Base-by-base conservation (phyloP, 1,140 invertebrate species). In the Calosoma granatense region DNA sequence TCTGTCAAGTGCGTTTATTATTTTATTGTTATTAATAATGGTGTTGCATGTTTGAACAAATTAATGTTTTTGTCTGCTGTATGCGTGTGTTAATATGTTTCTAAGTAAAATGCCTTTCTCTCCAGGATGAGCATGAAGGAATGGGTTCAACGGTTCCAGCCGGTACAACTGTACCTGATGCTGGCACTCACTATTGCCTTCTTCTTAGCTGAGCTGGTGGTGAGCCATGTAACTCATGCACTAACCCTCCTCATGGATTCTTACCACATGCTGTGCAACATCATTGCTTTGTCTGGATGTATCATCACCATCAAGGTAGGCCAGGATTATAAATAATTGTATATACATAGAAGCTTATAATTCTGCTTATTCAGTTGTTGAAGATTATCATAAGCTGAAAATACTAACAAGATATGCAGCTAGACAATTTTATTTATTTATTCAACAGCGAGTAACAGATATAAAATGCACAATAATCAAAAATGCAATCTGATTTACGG, bases 231-330 rank as follows among this genome's bases (percentile, higher is more conserved):
- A 39, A 90, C 88, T 1, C 87, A 92, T 67, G 86, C 88, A 1
- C 77, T 92, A 22, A 90, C 90, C 0, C 76, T 94, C 1, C 79
- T 92, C 14, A 82, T 91, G 57, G 88, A 90, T 67, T 83, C 88
- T 3, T 92, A 92, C 74, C 88, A 92, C 70, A 87, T 88, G 72
- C 78, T 94, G 2, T 92, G 88, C 70, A 90, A 90, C 65, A 82
- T 88, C 51, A 76, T 89, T 21, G 84, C 85, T 6, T 75, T 90
- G 6, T 67, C 78, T 11, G 85, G 87, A 9, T 85, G 85, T 66
- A 80, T 90, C 26, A 73, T 84, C 17, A 85, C 86, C 9, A 78
- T 87, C 57, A 87, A 87, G 82, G 87, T 88, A 74, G n/a, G n/a
- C n/a, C n/a, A n/a, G n/a, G n/a, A n/a, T n/a, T n/a, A 71, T 70